These are phyloP conservation scores for Tricholaema leucomelas DNA, from an alignment of 2,113 vertebrate genomes.

Conservation along the genomic window DNA sequence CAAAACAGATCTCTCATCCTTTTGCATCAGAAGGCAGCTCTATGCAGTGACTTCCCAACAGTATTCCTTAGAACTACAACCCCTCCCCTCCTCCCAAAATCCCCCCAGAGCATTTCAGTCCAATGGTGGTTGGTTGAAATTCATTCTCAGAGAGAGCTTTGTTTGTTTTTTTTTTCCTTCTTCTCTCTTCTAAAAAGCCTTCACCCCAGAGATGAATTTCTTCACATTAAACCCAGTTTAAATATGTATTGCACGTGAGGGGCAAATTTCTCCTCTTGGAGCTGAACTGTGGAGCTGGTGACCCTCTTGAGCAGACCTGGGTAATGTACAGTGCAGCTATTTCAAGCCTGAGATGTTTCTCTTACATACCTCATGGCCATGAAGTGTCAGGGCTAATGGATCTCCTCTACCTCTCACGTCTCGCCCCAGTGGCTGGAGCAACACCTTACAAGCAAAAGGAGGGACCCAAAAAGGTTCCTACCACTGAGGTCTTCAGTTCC, in stretches of 20 bases:
- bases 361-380: not conserved
- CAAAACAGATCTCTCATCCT: not conserved
- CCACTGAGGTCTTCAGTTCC: not conserved
- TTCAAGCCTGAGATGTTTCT: not conserved
- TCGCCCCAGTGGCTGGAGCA: not conserved
- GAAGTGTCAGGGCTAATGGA: not conserved
- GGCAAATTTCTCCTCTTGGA: conserved; percentile 33
- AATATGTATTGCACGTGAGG: conserved; percentile 44
- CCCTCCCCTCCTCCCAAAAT: too few species aligned
- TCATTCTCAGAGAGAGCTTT: not conserved
- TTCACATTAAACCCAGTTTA: conserved; percentile 68
- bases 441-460: not conserved
- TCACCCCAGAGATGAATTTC: conserved; percentile 32
- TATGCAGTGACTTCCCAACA: not conserved
- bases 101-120: too few species aligned
- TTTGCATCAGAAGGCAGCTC: not conserved
- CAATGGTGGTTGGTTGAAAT: conserved; percentile 28
- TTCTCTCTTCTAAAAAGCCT: not conserved
- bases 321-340: not conserved
- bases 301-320: not conserved
- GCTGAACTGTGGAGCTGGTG: not conserved
- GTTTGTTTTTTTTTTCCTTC: too few species aligned
- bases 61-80: conserved; percentile 11
- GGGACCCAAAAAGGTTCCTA: not conserved
- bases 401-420: not conserved